Evolutionary conservation across 2,888 invertebrate genomes (phyloP).

Genomic region (Camptogramma bilineatum): DNA sequence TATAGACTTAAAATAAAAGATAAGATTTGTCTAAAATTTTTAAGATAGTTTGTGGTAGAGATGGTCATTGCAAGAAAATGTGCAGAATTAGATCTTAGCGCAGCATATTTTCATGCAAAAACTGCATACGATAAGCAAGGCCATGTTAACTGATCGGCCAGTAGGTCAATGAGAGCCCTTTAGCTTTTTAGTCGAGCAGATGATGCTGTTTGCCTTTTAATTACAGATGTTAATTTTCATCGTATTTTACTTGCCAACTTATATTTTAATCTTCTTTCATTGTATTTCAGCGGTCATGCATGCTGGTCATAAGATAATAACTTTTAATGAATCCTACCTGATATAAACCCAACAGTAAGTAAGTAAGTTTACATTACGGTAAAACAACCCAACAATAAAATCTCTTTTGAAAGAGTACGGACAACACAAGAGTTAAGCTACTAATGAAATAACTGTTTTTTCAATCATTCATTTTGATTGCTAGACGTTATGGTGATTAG

Average conservation of each 20-base stretch:
- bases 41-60: background rate
- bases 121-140: constrained; percentile 31
- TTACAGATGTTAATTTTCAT: constrained; percentile 13
- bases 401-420: too few relatives aligned
- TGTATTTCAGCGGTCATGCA: background rate
- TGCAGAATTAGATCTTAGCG: constrained; percentile 11
- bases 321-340: background rate
- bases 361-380: too few relatives aligned
- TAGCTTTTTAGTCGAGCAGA: constrained; percentile 31
- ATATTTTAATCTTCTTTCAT: background rate
- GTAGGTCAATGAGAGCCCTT: constrained; percentile 45
- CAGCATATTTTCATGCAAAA: constrained; percentile 20
- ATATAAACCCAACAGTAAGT: too few relatives aligned
- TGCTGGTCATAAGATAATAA: background rate
- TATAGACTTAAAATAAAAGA: too few relatives aligned
- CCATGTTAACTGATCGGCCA: constrained; percentile 32
- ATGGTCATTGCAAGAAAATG: background rate
- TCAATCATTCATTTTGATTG: too few relatives aligned
- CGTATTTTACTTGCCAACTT: too few relatives aligned
- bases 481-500: too few relatives aligned
- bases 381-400: too few relatives aligned
- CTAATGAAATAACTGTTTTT: too few relatives aligned
- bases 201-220: constrained; percentile 31
- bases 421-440: too few relatives aligned
- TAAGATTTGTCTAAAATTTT: too few relatives aligned